These are phyloP conservation scores for Cyclina sinensis DNA, from an alignment of 1,140 invertebrate species.

Conservation along the genomic window DNA sequence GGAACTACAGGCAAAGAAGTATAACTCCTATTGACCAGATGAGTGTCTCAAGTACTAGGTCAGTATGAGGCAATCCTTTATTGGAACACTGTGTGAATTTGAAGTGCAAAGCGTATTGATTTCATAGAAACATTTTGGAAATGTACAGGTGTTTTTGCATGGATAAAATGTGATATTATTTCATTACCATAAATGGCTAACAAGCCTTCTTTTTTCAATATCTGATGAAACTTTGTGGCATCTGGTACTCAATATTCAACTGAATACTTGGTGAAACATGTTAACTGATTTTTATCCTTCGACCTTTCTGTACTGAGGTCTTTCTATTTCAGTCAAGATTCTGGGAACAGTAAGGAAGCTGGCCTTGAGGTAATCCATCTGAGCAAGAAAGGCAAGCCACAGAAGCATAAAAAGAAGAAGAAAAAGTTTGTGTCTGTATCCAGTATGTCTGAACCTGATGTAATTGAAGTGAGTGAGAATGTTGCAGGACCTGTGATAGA, in stretches of 20 bases:
- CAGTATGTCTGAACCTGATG: conserved; percentile 32
- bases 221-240: no score
- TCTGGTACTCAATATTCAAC: no score
- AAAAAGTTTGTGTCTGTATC: conserved; percentile 51
- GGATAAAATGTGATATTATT: no score
- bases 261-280: no score
- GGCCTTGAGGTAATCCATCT: conserved; percentile 47
- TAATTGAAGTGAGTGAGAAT: neutral
- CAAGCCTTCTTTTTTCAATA: no score
- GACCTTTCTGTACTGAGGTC: neutral
- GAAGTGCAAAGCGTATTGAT: no score
- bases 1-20: conserved; percentile 64
- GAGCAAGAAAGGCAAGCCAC: conserved; percentile 52
- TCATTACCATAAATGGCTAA: no score
- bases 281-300: no score
- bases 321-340: conserved; percentile 43
- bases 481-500: conserved; percentile 32
- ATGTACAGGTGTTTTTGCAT: no score
- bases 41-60: conserved; percentile 47
- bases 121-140: no score
- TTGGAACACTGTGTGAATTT: no score
- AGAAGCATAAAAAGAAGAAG: conserved; percentile 48
- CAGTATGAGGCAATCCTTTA: neutral
- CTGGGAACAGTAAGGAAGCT: neutral
- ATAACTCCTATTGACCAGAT: conserved; percentile 55